Percentiles rank a stretch among this genome's conserved stretches.
Evolutionary conservation across 2,888 invertebrate species (phyloP).

Genomic region (Tachina lurida): DNA sequence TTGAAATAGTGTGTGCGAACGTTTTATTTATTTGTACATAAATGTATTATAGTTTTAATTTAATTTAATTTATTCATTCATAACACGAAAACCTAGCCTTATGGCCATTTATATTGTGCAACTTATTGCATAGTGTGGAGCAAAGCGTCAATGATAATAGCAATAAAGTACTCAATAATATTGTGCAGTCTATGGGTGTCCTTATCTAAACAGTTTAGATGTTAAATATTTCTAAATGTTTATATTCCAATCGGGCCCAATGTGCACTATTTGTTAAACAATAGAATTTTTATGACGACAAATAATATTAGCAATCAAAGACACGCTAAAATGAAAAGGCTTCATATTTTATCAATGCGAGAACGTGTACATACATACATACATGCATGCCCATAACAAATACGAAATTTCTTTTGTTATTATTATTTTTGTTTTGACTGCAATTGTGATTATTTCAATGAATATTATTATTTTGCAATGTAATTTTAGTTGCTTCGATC

Average conservation of each 20-base stretch:
- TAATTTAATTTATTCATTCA: too few relatives aligned
- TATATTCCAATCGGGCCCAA: background rate
- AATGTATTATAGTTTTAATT: too few relatives aligned
- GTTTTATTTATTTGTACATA: too few relatives aligned
- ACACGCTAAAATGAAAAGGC: conserved; percentile 44
- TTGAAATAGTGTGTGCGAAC: too few relatives aligned
- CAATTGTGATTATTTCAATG: conserved; percentile 42
- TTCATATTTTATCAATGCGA: conserved; percentile 27
- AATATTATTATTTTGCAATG: conserved; percentile 25
- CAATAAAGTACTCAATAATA: too few relatives aligned
- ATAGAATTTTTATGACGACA: conserved; percentile 46
- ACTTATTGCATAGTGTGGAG: too few relatives aligned
- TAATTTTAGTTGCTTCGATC: conserved; percentile 20
- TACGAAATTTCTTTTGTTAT: background rate
- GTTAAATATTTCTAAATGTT: background rate
- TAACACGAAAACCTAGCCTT: too few relatives aligned
- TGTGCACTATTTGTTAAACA: conserved; percentile 38
- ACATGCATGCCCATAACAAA: background rate
- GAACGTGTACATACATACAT: background rate
- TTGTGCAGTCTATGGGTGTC: too few relatives aligned
- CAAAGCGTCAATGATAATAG: too few relatives aligned
- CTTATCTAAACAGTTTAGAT: background rate
- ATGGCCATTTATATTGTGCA: too few relatives aligned
- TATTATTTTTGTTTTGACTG: conserved; percentile 26
- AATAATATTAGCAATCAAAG: conserved; percentile 58